Evolutionary conservation across 2,797 vertebrate species (phyloP), one percentile per base, ranked within the genome.

Genomic region (Huso huso): DNA sequence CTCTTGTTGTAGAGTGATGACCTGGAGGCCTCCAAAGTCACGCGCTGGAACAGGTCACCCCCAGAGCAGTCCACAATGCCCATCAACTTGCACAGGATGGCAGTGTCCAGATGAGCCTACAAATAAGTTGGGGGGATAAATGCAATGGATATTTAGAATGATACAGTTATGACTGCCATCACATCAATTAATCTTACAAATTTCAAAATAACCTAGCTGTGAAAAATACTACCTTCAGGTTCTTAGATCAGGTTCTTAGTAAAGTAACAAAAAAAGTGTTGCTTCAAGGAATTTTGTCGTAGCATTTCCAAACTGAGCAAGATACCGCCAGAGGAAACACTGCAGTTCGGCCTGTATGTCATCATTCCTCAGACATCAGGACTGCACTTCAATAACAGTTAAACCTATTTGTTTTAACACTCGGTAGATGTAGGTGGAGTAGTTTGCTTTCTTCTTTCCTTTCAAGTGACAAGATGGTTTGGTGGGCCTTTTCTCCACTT

Each of bases 21-120:
- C 6, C 83, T 78, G 10, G 79, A 79, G 0, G 87, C 87, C 73
- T 90, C 89, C 0, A 9, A 57, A 57, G 79, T 74, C 72, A 90
- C 77, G 68, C 83, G 76, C 2, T 62, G 15, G 48, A 65, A 64
- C 65, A 61, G 8, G 10, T 62, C 57, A 1, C 53, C 5, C 11
- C 85, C n/a, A 0, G 61, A 72, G 49, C 61, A 75, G 49, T 82
- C 79, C 66, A 76, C 23, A 2, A 7, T 9, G 8, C 51, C 8
- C 55, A 13, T 7, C 11, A 6, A n/a, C 6, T 12, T 10, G n/a
- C n/a, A n/a, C n/a, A n/a, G n/a, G n/a, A n/a, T n/a, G 55, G 1
- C 6, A n/a, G 11, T 13, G 55, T 6, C 6, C 10, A 6, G 55
- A 13, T 11, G 6, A 5, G 1, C 2, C 10, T 11, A 10, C 51